phyloP scores from a whole-genome alignment of 2,113 vertebrate species.

The Oxyruncus cristatus region DNA sequence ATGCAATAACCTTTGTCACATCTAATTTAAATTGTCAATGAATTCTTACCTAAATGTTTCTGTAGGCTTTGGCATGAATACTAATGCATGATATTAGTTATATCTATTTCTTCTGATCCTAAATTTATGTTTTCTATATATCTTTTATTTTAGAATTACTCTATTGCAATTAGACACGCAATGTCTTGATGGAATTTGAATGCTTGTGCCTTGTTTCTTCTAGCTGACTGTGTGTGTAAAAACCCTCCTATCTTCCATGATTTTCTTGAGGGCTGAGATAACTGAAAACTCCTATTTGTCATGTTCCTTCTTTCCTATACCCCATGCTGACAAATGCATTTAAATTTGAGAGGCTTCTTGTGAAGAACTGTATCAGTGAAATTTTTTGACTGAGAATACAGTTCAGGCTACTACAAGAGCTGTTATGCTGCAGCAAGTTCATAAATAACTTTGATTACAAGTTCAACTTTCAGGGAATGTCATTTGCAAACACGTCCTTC shows the following conservation, averaged over 20 bases:
- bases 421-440: not conserved
- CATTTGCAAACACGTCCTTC: constrained; percentile 5
- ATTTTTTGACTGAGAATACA: not conserved
- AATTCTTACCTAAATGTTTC: not conserved
- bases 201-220: not conserved
- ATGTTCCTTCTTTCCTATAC: not conserved
- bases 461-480: not conserved
- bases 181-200: not conserved
- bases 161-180: not conserved
- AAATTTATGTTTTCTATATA: not conserved
- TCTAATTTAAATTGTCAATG: not conserved
- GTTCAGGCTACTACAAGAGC: not conserved
- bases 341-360: not conserved
- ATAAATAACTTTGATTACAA: constrained; percentile 24
- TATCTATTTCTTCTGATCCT: not conserved
- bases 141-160: not conserved
- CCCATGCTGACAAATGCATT: not conserved
- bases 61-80: not conserved
- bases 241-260: not conserved
- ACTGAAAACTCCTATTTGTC: rapidly evolving
- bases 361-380: not conserved
- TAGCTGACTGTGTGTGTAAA: not conserved
- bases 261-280: not conserved
- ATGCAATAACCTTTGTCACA: not conserved
- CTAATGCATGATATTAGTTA: not conserved